Base-by-base conservation (phyloP, 2,888 invertebrate genomes). In the Chorisops tibialis region DNA sequence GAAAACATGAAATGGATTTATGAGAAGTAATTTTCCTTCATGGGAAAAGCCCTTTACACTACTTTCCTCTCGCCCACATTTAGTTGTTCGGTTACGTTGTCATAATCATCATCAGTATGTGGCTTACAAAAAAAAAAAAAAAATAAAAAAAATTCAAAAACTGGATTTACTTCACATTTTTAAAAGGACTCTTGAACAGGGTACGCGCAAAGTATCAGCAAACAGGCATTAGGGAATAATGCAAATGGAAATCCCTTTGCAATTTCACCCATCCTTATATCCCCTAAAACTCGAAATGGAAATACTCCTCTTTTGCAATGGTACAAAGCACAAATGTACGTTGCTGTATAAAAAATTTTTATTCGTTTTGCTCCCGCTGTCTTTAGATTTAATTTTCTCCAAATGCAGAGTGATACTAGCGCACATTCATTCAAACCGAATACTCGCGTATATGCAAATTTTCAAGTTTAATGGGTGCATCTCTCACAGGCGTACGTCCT, bases 21-120 rank as follows among this genome's bases (percentile, higher is more conserved):
- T 56, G 56, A 56, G 56, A 56, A 43, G 52, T 52, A 52, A 52
- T 56, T 54, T 56, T 56, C 56, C 43, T 56, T 56, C 43, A 56
- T 43, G 45, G 24, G 45, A 45, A 56, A 43, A 56, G 24, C 43
- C 35, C 38, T 35, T 45, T 30, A 7, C 9, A 21, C n/a, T n/a
- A n/a, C 14, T 54, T 50, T 50, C 18, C 50, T 35, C 22, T 14
- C 35, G 24, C 35, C 50, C 50, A 16, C 24, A 50, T 35, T 14
- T 48, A n/a, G 48, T 6, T 21, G 21, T 21, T n/a, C 19, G 22
- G n/a, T 21, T n/a, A 3, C 3, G n/a, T 21, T 48, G 48, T 48
- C 48, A 48, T 21, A 21, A 12, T 11, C 30, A 9, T 30, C 30
- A 30, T 30, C 30, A 30, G 30, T 30, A 30, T 30, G 30, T 30